phyloP scores from a whole-genome alignment of 2,797 vertebrate genomes.

The Halcyon chelicuti region DNA sequence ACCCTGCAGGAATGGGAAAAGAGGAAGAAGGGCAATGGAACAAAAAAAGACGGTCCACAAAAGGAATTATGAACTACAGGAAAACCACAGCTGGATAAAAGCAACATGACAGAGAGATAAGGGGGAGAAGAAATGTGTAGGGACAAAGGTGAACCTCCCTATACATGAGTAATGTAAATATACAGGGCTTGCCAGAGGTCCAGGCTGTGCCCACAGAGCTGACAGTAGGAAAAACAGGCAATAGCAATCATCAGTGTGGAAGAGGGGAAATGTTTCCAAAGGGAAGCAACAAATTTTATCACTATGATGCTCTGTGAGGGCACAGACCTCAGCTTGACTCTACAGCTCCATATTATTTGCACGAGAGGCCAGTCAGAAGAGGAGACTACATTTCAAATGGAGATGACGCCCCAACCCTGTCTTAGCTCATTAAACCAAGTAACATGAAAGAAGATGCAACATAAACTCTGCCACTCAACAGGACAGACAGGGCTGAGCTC shows the following conservation, averaged over 20 bases:
- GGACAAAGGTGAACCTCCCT: background rate
- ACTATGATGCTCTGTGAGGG: background rate
- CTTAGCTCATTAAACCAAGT: background rate
- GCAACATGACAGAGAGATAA: background rate
- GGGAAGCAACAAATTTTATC: background rate
- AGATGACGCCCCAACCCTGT: background rate
- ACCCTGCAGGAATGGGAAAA: background rate
- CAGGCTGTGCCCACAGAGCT: background rate
- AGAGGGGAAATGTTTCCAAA: background rate
- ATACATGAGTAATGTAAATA: background rate
- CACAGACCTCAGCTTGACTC: background rate
- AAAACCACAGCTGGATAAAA: background rate
- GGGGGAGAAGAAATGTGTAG: background rate
- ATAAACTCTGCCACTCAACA: background rate
- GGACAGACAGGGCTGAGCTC: background rate
- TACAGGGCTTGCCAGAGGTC: background rate
- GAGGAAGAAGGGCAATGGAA: background rate
- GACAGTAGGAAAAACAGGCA: background rate
- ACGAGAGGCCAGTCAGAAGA: background rate
- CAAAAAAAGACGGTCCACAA: background rate
- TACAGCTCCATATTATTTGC: background rate
- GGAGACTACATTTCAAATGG: background rate
- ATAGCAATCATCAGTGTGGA: background rate
- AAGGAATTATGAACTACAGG: background rate
- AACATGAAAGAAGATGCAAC: background rate